Conservation (phyloP, 2,113 vertebrate species). For the Motacilla alba region DNA sequence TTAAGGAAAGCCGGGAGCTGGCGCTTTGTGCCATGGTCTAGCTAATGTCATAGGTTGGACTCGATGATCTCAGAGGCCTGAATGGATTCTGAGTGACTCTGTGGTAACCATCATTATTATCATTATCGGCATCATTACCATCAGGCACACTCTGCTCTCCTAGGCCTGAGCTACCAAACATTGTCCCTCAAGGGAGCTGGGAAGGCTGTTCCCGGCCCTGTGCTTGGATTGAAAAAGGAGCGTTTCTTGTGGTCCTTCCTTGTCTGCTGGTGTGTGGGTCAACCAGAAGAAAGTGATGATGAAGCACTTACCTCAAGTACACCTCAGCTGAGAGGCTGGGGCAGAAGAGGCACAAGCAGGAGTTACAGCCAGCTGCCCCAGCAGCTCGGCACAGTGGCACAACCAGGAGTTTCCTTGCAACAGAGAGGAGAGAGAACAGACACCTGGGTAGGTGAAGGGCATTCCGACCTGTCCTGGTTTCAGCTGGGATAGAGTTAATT, state of each 20-base stretch:
- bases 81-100: not conserved
- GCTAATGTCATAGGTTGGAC: not conserved
- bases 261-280: accelerated
- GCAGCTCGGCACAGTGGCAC: accelerated
- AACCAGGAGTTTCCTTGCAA: not conserved
- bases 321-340: not conserved
- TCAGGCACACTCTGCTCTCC: accelerated
- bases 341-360: not conserved
- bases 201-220: not conserved
- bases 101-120: too few relatives aligned
- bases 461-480: not conserved
- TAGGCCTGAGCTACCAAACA: not conserved
- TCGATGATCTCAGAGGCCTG: not conserved
- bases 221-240: not conserved
- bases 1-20: not conserved
- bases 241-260: accelerated
- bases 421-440: accelerated
- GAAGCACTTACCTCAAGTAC: accelerated
- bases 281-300: not conserved
- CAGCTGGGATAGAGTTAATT: not conserved
- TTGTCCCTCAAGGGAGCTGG: not conserved
- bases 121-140: not conserved
- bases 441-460: too few relatives aligned
- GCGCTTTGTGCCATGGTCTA: not conserved
- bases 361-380: not conserved